These are phyloP conservation scores for Meriones psammophilus DNA, from an alignment of 2,797 vertebrate genomes.

Conservation along the genomic window DNA sequence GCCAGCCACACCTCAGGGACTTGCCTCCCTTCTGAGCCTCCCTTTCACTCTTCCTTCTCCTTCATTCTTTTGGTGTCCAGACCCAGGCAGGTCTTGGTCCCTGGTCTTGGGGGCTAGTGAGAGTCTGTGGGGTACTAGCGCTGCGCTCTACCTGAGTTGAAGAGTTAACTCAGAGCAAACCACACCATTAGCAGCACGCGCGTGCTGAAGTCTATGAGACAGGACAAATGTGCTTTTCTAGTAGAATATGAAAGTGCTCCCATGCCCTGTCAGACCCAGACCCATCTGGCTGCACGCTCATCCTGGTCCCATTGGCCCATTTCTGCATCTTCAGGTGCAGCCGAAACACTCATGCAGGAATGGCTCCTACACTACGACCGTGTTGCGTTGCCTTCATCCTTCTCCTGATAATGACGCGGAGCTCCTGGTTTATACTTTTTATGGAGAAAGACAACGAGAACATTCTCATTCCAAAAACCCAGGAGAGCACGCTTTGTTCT, in stretches of 20 bases:
- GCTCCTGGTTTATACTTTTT: not conserved
- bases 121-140: not conserved
- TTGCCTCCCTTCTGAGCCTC: not conserved
- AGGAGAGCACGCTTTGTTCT: rapidly evolving
- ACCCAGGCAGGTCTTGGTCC: not conserved
- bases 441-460: not conserved
- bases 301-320: not conserved
- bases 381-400: rapidly evolving
- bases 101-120: not conserved
- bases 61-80: not conserved
- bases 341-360: rapidly evolving
- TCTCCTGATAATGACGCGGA: not conserved
- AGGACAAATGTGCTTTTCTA: not conserved
- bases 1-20: not conserved
- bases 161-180: not conserved
- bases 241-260: not conserved
- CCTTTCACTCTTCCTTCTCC: too few species aligned
- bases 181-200: not conserved
- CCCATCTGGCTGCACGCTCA: rapidly evolving
- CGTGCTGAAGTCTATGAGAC: not conserved
- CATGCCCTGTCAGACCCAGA: not conserved
- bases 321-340: rapidly evolving
- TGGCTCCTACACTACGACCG: rapidly evolving
- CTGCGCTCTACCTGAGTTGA: not conserved
- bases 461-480: not conserved